phyloP scores from a whole-genome alignment of 1,140 invertebrate species.

The honey bee (Apis mellifera) region Amel_HAv3.1 CM009942.2:5648001-5648500 shows the following conservation, averaged over 20 bases:
- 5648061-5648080: no score
- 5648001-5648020: no score
- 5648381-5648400: background rate
- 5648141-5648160: background rate
- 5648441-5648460: background rate
- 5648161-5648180: conserved; percentile 12
- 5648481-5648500: background rate
- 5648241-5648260: background rate
- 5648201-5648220: background rate
- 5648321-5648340: conserved; percentile 24
- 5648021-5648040: background rate
- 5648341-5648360: background rate
- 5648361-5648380: background rate
- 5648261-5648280: background rate
- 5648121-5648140: background rate
- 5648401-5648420: background rate
- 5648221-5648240: background rate
- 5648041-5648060: background rate
- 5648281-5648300: background rate
- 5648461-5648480: conserved; percentile 12
- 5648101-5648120: background rate
- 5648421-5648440: background rate
- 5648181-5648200: background rate
- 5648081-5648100: no score
- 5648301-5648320: background rate